Base-by-base conservation (phyloP, 2,888 invertebrate genomes). In the Calephelis perditalis region DNA sequence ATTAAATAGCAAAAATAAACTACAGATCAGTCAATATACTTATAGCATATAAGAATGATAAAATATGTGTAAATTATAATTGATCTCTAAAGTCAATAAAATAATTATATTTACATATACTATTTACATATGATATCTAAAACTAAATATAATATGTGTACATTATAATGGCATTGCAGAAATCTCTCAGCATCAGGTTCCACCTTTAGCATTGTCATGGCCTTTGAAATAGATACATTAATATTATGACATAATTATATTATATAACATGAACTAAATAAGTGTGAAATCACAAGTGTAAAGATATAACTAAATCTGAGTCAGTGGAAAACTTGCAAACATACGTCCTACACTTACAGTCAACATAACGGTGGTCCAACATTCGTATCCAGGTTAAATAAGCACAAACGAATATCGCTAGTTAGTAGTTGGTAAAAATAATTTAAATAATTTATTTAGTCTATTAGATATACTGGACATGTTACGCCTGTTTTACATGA, bases 401-500 rank as follows among this genome's bases (percentile, higher is more conserved):
- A 68, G 64, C 64, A 62, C 65, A 46, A 57, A 62, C 61, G 57
- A 43, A 56, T 60, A 59, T 57, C 60, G 55, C 15, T 59, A 59
- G 46, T 61, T 63, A 62, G 57, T 62, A 64, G 45, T 37, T 55
- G 64, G 62, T 67, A 65, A 63, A 46, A 71, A 70, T 68, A 70
- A 70, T 67, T 71, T 69, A 71, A 66, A 69, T 73, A 72, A 70
- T 59, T 63, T 60, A 62, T 61, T 49, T 61, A 61, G 54, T 59
- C 63, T 65, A 66, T 52, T 12, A 60, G n/a, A n/a, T 56, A 64
- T 52, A 54, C 57, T 60, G 37, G 56, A 43, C 11, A 56, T 10
- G 35, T 75, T 83, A 90, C 68, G 81, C 82, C 65, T 88, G 84
- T 64, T 90, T 90, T 10, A 75, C 75, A 72, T 94, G 92, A 61